Evolutionary conservation across 2,113 vertebrate species (phyloP), one percentile per base, ranked within the genome.

Genomic region (Pelecanus crispus): DNA sequence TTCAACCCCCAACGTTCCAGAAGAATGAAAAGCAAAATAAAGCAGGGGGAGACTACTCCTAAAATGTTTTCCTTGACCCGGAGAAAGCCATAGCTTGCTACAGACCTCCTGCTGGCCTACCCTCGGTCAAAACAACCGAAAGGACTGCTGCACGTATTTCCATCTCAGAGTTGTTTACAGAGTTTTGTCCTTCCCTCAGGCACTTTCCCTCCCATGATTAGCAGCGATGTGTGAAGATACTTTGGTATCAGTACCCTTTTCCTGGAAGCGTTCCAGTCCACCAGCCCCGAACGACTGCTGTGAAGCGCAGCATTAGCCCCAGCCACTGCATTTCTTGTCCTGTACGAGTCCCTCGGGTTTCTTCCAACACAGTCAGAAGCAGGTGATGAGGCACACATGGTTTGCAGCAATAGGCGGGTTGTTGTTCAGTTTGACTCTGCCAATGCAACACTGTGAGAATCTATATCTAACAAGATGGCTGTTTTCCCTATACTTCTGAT

Each of bases 161-260:
- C 82, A 93, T 82, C 94, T 77, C 86, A 52, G 78, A 61, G 81
- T 9, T 96, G 94, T 97, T 97, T 96, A 97, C 73, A 17, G 77
- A 75, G 77, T 40, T 97, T 88, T 93, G 92, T 77, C 94, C 94
- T 96, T 97, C 94, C 95, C 94, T 85, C 84, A 22, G 95, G 92
- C 95, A 70, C 74, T 92, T 88, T 91, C 94, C 86, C 85, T 82
- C 70, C 70, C 74, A 82, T 65, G 53, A 92, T 94, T 91, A 93
- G 86, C 93, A 93, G 81, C 2, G 17, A 85, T 91, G 84, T 97
- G 88, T 88, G 86, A 93, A 93, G 94, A 95, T 91, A 85, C 91
- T 97, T 42, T 9, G 50, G 78, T 96, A 92, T 95, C 86, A 77
- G 92, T 89, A 72, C 86, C 52, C 78, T 85, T 97, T 94, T 77